Percentiles rank a stretch among this genome's conserved stretches.
Conservation (phyloP, 2,797 vertebrate species). For the Macropus fuliginosus region DNA sequence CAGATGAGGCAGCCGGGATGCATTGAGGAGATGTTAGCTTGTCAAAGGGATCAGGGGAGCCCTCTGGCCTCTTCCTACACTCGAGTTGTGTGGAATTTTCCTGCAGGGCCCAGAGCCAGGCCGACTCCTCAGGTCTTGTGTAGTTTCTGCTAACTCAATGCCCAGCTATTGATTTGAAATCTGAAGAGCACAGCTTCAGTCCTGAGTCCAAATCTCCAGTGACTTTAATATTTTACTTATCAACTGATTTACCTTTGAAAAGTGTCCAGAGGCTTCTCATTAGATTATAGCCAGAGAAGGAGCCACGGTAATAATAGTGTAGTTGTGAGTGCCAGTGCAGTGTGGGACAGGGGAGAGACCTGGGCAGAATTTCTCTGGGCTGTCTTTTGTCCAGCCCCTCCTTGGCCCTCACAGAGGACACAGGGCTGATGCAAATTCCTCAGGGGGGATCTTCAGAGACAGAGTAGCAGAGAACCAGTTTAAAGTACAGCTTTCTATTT, state of each 20-base stretch:
- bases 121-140: conserved; percentile 10
- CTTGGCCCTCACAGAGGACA: too few species aligned
- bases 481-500: neutral
- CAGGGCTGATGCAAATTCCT: neutral
- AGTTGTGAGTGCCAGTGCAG: conserved; percentile 60
- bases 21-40: neutral
- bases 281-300: conserved; percentile 62
- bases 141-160: conserved; percentile 62
- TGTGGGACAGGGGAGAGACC: conserved; percentile 13
- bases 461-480: neutral
- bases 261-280: conserved; percentile 75
- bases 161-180: conserved; percentile 66
- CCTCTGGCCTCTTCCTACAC: neutral
- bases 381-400: too few species aligned
- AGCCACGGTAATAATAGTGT: conserved; percentile 57
- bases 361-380: neutral
- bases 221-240: conserved; percentile 80
- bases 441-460: neutral
- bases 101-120: neutral
- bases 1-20: neutral
- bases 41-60: neutral
- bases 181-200: conserved; percentile 68
- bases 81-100: neutral
- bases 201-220: conserved; percentile 64
- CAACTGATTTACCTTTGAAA: conserved; percentile 78